Percentiles rank a stretch among this genome's conserved stretches.
Evolutionary conservation across 1,140 invertebrate species (phyloP).

Genomic region (Eriosoma lanigerum): DNA sequence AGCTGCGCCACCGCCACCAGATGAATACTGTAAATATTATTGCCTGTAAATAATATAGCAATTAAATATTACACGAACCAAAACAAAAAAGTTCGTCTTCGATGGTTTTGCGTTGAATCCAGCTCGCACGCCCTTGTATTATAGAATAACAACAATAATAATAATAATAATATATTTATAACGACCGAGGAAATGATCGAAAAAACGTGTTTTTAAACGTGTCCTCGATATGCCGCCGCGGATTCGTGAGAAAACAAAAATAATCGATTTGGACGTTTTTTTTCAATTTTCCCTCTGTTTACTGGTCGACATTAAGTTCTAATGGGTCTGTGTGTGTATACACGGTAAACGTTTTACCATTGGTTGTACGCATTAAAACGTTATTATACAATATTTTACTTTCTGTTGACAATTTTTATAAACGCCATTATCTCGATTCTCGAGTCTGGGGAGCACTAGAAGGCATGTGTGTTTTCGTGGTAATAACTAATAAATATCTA

Average conservation of each 20-base stretch:
- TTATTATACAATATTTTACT: background rate
- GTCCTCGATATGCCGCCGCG: background rate
- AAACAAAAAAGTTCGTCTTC: too few relatives aligned
- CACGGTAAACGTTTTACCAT: constrained; percentile 10
- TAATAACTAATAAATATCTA: too few relatives aligned
- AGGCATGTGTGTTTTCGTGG: background rate
- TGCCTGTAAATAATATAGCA: too few relatives aligned
- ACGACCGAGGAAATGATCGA: background rate
- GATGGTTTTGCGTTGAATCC: background rate
- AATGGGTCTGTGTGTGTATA: background rate
- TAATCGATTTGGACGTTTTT: background rate
- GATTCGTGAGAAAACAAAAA: background rate
- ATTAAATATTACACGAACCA: too few relatives aligned
- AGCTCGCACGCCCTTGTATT: background rate
- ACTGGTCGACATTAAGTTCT: background rate
- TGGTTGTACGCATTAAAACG: too few relatives aligned
- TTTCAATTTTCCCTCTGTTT: background rate
- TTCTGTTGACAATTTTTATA: background rate
- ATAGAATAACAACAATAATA: too few relatives aligned
- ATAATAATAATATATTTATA: background rate
- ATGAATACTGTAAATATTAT: too few relatives aligned
- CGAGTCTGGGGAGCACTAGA: too few relatives aligned
- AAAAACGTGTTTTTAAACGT: constrained; percentile 3
- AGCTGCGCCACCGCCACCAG: too few relatives aligned
- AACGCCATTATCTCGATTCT: background rate